These are phyloP conservation scores for Acanthornis magna DNA, from an alignment of 2,797 vertebrate genomes.

Conservation along the genomic window DNA sequence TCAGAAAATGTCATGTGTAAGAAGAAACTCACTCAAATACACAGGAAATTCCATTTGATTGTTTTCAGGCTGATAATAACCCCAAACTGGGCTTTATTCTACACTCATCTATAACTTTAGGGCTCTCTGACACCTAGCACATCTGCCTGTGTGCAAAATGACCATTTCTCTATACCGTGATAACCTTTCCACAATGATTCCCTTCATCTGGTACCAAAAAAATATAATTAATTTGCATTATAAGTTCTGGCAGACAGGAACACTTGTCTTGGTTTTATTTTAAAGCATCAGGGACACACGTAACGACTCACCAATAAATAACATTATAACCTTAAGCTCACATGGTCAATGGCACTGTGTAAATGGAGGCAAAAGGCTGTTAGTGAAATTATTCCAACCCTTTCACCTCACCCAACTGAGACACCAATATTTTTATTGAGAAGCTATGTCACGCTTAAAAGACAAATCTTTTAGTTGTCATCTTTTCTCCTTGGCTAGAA, in stretches of 20 bases:
- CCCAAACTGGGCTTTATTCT: not conserved
- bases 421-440: conserved; percentile 8
- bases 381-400: not conserved
- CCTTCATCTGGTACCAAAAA: not conserved
- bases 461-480: conserved; percentile 42
- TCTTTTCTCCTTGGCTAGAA: conserved; percentile 45
- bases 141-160: not conserved
- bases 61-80: not conserved
- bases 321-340: not conserved
- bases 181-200: not conserved
- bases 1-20: not conserved
- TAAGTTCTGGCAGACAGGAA: not conserved
- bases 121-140: not conserved
- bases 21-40: not conserved
- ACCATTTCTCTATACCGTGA: not conserved
- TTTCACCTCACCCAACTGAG: not conserved
- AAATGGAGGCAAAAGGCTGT: not conserved
- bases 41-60: not conserved
- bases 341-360: not conserved
- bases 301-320: not conserved
- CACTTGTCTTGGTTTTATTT: conserved; percentile 20
- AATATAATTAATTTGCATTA: not conserved
- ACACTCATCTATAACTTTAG: not conserved
- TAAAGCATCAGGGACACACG: not conserved
- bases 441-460: not conserved